Evolutionary conservation across 92 coral and sea anemone species (phyloP).

Genomic region (Bergia sp.): DNA sequence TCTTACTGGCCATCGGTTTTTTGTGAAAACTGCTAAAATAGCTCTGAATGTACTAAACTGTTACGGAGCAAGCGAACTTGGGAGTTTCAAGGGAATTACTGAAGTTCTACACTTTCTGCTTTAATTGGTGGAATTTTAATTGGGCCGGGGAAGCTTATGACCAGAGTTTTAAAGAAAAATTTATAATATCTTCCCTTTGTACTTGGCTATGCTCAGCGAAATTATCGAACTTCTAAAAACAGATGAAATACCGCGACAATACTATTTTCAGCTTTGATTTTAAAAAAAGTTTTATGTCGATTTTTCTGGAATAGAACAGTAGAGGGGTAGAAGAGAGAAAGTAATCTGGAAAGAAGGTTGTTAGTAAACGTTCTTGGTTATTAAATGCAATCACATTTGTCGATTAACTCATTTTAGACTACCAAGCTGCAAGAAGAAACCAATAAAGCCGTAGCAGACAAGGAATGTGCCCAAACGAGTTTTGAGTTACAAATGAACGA

Average conservation of each 20-base stretch:
- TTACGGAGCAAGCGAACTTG: background rate
- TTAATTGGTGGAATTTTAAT: too few species aligned
- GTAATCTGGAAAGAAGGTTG: background rate
- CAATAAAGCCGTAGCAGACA: slow-evolving; percentile 73
- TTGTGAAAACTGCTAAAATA: too few species aligned
- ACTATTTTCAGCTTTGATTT: background rate
- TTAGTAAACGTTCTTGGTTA: background rate
- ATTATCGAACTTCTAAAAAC: background rate
- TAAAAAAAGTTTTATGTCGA: background rate
- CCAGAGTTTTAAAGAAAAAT: background rate
- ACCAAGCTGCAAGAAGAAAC: slow-evolving; percentile 57
- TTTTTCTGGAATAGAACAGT: background rate
- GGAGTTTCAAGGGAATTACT: background rate
- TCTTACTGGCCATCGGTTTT: too few species aligned
- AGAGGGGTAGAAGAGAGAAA: background rate
- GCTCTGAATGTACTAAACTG: background rate
- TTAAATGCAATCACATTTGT: background rate
- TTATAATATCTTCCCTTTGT: too few species aligned
- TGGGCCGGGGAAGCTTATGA: background rate
- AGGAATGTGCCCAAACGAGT: slow-evolving; percentile 68
- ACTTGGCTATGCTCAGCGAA: background rate
- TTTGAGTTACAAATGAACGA: slow-evolving; percentile 93
- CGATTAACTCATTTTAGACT: slow-evolving; percentile 16
- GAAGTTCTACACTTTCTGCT: too few species aligned
- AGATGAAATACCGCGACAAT: background rate